phyloP scores from a whole-genome alignment of 92 coral and sea anemone species.

The Palythoa caribaeorum region DNA sequence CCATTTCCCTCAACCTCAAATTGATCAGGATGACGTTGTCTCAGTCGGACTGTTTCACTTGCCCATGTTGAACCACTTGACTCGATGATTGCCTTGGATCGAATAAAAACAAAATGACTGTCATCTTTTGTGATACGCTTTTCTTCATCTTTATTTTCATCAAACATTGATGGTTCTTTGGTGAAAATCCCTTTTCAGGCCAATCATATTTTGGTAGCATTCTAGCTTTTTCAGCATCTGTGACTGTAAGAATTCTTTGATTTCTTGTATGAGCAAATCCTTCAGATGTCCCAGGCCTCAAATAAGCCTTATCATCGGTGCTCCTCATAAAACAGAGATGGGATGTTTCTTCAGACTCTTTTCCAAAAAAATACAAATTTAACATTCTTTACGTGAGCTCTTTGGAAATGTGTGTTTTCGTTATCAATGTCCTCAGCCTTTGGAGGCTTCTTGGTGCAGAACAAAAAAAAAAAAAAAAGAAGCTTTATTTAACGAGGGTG shows the following conservation, averaged over 20 bases:
- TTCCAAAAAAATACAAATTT: constrained; percentile 42
- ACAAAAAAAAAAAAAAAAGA: too few species aligned
- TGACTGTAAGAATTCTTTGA: constrained; percentile 44
- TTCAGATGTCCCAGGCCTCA: constrained; percentile 59
- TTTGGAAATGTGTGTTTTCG: constrained; percentile 55
- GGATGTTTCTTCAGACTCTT: constrained; percentile 40
- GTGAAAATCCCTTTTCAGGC: constrained; percentile 41
- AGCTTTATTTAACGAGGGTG: too few species aligned
- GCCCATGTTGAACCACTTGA: constrained; percentile 59
- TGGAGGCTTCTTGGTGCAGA: constrained; percentile 60
- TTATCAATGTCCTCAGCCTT: constrained; percentile 53
- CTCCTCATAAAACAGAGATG: constrained; percentile 52
- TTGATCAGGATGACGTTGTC: constrained; percentile 52
- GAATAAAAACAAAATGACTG: constrained; percentile 38
- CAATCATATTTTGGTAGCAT: constrained; percentile 37
- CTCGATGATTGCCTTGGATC: constrained; percentile 46
- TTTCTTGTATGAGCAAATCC: constrained; percentile 49
- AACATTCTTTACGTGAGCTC: constrained; percentile 53
- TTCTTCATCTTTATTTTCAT: constrained; percentile 30
- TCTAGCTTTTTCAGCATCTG: constrained; percentile 29
- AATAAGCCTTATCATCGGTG: constrained; percentile 59
- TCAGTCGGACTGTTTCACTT: constrained; percentile 49
- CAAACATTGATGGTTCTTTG: constrained; percentile 22
- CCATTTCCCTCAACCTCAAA: constrained; percentile 54
- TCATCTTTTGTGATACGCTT: constrained; percentile 41